Evolutionary conservation across 2,888 invertebrate species (phyloP).

Genomic region (Liodrosophila aerea): DNA sequence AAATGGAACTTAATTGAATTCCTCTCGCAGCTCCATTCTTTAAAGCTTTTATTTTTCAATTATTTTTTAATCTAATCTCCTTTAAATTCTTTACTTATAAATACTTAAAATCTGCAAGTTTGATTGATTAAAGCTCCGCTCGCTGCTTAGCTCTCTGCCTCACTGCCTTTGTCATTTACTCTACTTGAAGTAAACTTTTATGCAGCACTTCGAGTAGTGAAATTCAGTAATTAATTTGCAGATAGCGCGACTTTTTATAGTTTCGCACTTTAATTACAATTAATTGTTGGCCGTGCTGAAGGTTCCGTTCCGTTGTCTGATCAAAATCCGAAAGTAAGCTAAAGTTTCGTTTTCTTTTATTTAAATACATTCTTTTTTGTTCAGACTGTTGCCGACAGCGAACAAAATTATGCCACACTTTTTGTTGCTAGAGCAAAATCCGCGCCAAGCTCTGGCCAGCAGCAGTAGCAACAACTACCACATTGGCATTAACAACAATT

Average conservation of each 20-base stretch:
- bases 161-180: too few species aligned
- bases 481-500: conserved; percentile 70
- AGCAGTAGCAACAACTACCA: conserved; percentile 18
- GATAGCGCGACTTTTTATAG: conserved; percentile 35
- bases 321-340: conserved; percentile 56
- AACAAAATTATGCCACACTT: conserved; percentile 57
- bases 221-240: conserved; percentile 40
- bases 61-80: too few species aligned
- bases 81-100: too few species aligned
- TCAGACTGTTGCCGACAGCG: conserved; percentile 31
- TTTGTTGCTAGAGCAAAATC: conserved; percentile 49
- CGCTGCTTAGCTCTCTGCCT: too few species aligned
- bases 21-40: too few species aligned
- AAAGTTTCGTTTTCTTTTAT: conserved; percentile 28
- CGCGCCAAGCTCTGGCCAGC: conserved; percentile 49
- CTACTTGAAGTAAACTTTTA: too few species aligned
- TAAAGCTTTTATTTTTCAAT: too few species aligned
- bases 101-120: too few species aligned
- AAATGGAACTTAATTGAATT: too few species aligned
- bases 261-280: conserved; percentile 66
- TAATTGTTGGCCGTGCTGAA: conserved; percentile 48
- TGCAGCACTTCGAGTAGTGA: neutral
- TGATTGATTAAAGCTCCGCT: too few species aligned
- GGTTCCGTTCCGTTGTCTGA: conserved; percentile 60
- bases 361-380: conserved; percentile 12